Conservation (phyloP, 2,797 vertebrate species). For the Aphelocoma californica region DNA sequence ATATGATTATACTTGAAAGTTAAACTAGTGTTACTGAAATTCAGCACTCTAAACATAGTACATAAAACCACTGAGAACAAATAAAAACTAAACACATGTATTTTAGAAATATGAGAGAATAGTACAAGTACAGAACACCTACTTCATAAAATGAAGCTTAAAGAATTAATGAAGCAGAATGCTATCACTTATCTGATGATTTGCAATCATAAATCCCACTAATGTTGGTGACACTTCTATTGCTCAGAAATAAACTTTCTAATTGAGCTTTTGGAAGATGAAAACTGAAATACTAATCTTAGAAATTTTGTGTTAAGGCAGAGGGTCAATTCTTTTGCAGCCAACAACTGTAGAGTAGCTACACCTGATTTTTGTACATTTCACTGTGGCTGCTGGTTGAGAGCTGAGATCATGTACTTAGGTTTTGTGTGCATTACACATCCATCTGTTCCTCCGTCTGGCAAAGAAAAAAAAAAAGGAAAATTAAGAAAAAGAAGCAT, state of each 20-base stretch:
- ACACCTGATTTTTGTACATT: slow-evolving; percentile 5
- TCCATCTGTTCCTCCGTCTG: slow-evolving; percentile 73
- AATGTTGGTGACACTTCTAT: neutral
- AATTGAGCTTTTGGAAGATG: neutral
- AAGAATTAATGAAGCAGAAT: neutral
- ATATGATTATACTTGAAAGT: neutral
- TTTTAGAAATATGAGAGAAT: neutral
- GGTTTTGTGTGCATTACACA: slow-evolving; percentile 51
- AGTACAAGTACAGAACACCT: neutral
- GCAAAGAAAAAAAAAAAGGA: neutral
- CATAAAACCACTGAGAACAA: neutral
- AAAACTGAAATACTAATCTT: neutral
- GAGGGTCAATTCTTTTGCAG: neutral
- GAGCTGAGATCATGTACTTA: slow-evolving; percentile 35
- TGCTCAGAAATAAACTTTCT: neutral
- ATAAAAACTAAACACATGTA: neutral
- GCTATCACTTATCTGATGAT: neutral
- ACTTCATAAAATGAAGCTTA: neutral
- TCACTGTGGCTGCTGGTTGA: slow-evolving; percentile 1
- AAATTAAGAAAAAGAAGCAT: neutral
- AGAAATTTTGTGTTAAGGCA: neutral
- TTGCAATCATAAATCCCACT: neutral
- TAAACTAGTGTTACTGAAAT: neutral
- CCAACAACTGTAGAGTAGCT: neutral
- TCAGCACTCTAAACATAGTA: neutral